These are phyloP conservation scores for Cephus runcator DNA, from an alignment of 2,888 invertebrate genomes.

Conservation along the genomic window DNA sequence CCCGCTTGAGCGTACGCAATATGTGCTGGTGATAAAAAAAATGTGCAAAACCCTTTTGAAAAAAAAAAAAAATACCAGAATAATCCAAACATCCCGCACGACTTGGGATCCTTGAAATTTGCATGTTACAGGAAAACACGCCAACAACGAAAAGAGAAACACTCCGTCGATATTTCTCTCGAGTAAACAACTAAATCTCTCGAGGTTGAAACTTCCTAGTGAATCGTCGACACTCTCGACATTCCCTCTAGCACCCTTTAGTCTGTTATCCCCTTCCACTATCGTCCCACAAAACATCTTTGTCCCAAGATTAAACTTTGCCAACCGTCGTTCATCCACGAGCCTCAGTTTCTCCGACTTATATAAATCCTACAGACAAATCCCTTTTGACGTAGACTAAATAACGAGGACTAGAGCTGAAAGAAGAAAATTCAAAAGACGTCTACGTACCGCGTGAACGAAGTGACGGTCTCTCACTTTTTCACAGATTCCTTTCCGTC, in stretches of 20 bases:
- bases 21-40: not conserved
- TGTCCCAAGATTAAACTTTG: not conserved
- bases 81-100: not conserved
- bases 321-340: not conserved
- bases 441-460: not conserved
- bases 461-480: not conserved
- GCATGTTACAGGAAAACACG: not conserved
- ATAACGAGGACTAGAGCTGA: not conserved
- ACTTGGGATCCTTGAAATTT: not conserved
- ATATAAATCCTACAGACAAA: not conserved
- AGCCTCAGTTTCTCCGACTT: too few species aligned
- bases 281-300: not conserved
- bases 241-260: not conserved
- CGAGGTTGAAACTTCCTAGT: not conserved
- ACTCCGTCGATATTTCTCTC: not conserved
- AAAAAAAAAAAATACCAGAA: not conserved
- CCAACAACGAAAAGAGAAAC: not conserved
- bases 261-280: not conserved
- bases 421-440: not conserved
- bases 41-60: not conserved
- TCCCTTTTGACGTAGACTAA: not conserved
- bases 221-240: not conserved
- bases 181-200: not conserved
- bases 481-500: not conserved
- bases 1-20: not conserved